A percentile compares a stretch with the other conserved stretches of the same genome.
phyloP scores from a whole-genome alignment of 1,140 invertebrate species.

The Frieseomelitta varia region DNA sequence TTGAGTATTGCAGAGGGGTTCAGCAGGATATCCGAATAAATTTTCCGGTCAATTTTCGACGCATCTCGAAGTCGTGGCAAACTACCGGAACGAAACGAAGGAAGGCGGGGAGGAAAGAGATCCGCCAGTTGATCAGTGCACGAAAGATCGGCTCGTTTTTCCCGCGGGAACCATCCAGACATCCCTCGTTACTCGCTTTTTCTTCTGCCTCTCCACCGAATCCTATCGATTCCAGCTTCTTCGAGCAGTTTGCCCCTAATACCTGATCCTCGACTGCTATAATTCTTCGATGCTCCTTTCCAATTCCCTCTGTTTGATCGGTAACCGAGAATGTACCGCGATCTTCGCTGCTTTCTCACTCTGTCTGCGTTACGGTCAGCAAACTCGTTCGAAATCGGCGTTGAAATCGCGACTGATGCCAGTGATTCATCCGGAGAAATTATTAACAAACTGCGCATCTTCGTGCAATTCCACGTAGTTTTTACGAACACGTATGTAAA shows the following conservation, averaged over 20 bases:
- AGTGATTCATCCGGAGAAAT: no score
- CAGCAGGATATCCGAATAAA: not conserved
- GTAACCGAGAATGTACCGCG: not conserved
- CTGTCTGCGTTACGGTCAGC: not conserved
- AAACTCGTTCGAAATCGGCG: no score
- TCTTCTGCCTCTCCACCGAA: not conserved
- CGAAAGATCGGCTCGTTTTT: conserved; percentile 35
- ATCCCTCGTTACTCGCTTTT: conserved; percentile 20
- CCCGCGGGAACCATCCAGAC: conserved; percentile 52
- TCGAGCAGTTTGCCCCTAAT: conserved; percentile 17
- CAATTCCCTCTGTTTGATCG: not conserved
- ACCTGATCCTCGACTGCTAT: conserved; percentile 12
- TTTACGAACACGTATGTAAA: no score
- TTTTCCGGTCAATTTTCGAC: conserved; percentile 7
- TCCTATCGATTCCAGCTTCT: conserved; percentile 8
- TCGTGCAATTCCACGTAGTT: no score
- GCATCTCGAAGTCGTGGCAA: not conserved
- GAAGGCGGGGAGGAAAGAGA: not conserved
- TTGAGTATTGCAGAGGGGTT: no score
- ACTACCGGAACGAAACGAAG: not conserved
- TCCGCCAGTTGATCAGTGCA: conserved; percentile 2
- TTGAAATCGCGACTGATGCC: no score
- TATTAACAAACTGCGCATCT: no score
- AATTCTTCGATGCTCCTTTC: not conserved
- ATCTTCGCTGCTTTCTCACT: not conserved